These are phyloP conservation scores for Drosophila sp. DNA, from an alignment of 1,140 invertebrate species.

Conservation along the genomic window DNA sequence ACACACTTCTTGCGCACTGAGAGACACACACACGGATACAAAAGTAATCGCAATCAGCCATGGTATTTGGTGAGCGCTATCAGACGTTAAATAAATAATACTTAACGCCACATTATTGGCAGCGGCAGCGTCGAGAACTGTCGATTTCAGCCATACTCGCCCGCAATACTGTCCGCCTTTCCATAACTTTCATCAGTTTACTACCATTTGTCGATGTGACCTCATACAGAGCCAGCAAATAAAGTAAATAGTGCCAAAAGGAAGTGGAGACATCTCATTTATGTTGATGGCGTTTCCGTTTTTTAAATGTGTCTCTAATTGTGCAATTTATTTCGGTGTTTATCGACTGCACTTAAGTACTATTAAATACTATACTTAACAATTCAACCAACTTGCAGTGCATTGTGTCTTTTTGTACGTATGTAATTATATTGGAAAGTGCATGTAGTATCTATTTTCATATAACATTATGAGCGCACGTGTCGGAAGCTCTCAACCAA, in stretches of 20 bases:
- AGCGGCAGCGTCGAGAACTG: constrained; percentile 63
- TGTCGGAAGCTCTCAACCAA: constrained; percentile 4
- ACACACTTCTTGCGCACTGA: constrained; percentile 13
- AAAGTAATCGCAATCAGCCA: constrained; percentile 51
- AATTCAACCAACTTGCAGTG: not conserved
- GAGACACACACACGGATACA: constrained; percentile 15
- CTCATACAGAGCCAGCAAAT: constrained; percentile 17
- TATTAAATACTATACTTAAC: constrained; percentile 6
- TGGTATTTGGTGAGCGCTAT: constrained; percentile 57
- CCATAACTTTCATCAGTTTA: constrained; percentile 33
- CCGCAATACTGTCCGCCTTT: constrained; percentile 1
- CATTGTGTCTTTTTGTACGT: constrained; percentile 7
- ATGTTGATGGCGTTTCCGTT: not conserved
- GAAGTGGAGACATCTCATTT: not conserved
- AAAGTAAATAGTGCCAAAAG: constrained; percentile 10
- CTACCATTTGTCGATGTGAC: constrained; percentile 23
- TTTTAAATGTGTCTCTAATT: constrained; percentile 6
- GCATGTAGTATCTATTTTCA: not conserved
- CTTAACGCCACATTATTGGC: constrained; percentile 79
- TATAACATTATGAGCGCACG: constrained; percentile 19
- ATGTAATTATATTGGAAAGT: not conserved
- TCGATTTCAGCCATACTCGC: constrained; percentile 46
- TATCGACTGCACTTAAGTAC: constrained; percentile 6
- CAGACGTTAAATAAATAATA: constrained; percentile 73
- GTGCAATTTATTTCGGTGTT: constrained; percentile 7